Conservation (phyloP, 2,113 vertebrate genomes). For the Oreotrochilus melanogaster region DNA sequence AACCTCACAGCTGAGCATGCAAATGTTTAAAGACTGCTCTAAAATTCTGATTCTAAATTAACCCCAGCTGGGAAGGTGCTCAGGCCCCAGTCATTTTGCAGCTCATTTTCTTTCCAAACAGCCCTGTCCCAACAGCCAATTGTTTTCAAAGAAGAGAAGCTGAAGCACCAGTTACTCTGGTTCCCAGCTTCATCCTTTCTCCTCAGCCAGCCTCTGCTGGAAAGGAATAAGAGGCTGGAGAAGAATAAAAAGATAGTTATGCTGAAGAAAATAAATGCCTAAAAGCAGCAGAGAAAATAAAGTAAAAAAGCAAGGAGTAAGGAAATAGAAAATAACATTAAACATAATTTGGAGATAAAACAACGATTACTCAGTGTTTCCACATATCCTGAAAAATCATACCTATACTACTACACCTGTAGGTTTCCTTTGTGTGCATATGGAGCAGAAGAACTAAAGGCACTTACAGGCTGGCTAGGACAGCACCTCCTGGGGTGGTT, state of each 20-base stretch:
- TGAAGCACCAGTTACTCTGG: not conserved
- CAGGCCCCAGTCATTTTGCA: not conserved
- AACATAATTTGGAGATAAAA: not conserved
- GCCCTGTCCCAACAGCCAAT: not conserved
- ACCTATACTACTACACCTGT: not conserved
- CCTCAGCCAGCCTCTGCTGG: not conserved
- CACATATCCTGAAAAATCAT: not conserved
- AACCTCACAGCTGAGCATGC: not conserved
- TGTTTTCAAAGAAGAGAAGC: not conserved
- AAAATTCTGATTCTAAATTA: constrained; percentile 5
- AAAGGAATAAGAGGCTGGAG: not conserved
- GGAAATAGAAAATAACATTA: not conserved
- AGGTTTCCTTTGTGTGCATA: not conserved
- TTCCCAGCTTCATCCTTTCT: not conserved
- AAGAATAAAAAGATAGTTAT: not conserved
- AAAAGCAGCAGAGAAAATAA: not conserved
- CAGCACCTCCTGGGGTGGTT: fast-evolving
- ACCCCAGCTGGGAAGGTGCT: not conserved
- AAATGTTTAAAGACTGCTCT: not conserved
- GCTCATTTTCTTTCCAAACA: not conserved
- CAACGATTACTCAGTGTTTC: not conserved
- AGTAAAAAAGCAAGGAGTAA: not conserved
- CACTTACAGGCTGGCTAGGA: not conserved
- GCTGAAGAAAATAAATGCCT: not conserved
- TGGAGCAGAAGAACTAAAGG: not conserved